phyloP scores from a whole-genome alignment of 2,113 vertebrate species.

The Oncorhynchus gorbuscha region DNA sequence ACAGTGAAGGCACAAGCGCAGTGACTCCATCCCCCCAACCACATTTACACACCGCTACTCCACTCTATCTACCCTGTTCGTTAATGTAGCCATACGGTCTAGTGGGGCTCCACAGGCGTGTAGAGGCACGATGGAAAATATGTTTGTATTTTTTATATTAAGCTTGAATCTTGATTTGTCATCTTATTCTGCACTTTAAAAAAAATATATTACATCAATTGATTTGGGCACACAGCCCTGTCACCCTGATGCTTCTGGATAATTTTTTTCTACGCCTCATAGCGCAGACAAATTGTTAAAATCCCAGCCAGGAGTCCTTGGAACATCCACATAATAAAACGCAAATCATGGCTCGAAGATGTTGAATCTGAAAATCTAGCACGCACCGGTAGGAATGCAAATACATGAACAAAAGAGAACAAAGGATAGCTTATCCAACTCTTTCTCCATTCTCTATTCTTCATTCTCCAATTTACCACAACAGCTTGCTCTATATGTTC shows the following conservation, averaged over 20 bases:
- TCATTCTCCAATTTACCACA: not conserved
- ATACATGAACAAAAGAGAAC: constrained; percentile 11
- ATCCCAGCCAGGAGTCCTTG: not conserved
- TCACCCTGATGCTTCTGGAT: no score
- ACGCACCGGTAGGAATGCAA: not conserved
- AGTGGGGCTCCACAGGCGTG: not conserved
- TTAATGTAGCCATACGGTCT: not conserved
- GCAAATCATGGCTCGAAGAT: not conserved
- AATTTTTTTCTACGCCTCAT: no score
- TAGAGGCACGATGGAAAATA: not conserved
- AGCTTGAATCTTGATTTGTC: not conserved
- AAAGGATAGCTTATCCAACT: constrained; percentile 16
- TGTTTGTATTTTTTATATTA: not conserved
- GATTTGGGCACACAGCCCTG: not conserved
- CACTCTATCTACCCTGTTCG: not conserved
- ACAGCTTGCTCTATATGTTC: not conserved
- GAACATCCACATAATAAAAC: not conserved
- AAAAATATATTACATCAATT: not conserved
- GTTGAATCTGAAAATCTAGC: not conserved
- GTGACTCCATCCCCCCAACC: not conserved
- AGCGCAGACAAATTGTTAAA: not conserved
- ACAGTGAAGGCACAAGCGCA: not conserved
- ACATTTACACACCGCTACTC: not conserved
- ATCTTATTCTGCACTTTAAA: not conserved
- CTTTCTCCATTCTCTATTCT: not conserved